Evolutionary conservation across 2,888 invertebrate species (phyloP), one percentile per base, ranked within the genome.

Genomic region (Malacosoma neustria): DNA sequence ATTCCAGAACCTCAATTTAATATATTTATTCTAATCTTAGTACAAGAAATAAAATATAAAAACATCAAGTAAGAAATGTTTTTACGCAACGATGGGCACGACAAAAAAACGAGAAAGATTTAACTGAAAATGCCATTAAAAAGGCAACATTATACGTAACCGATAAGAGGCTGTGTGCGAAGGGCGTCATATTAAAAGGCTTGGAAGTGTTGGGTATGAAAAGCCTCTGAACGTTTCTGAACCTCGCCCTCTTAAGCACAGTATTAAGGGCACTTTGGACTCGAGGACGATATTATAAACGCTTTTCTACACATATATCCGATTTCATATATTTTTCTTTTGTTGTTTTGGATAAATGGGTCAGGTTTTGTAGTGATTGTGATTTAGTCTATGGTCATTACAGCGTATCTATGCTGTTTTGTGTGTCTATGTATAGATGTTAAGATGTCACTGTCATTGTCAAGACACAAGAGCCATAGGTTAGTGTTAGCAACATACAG

Each of bases 121-220:
- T 48, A 54, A 51, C 49, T 47, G 54, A 54, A 64, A 69, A 70
- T 62, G 57, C 71, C 61, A 65, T 74, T 69, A 67, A 76, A 79
- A 79, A 57, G 56, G 75, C 67, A 67, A 74, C 71, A 59, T 60
- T 61, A 64, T 55, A 52, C 49, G 45, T 57, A 46, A 67, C 61
- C 66, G 69, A 73, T 76, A 76, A 62, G 62, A 70, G 70, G 53
- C 54, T 51, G 60, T 59, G 46, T 54, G 54, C 49, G 49, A 50
- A 70, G 76, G 74, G 79, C 57, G 73, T 72, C 71, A 81, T 81
- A 84, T 84, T 82, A 85, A 84, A 84, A 81, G 81, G 79, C 80
- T 79, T 75, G 74, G 64, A 68, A 82, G 84, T 81, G 84, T 81
- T 77, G 68, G 72, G 66, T 63, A 73, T 81, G 77, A 82, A 82